Conservation (phyloP, 2,888 invertebrate genomes). For the Dicyrtoma fusca region DNA sequence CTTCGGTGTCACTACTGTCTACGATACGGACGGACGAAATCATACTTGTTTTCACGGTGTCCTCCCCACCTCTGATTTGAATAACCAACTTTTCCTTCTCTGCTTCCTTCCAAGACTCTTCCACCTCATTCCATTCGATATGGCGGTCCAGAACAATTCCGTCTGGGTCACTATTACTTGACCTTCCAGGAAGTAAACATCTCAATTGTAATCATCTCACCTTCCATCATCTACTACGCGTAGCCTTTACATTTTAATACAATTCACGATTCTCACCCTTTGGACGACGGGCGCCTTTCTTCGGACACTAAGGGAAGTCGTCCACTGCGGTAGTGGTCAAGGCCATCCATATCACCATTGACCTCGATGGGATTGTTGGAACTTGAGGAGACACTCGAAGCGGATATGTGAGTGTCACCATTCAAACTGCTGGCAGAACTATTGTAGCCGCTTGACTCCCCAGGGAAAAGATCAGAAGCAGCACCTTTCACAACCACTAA, state of each 20-base stretch:
- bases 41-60: conserved; percentile 23
- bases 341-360: conserved; percentile 19
- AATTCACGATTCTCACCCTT: conserved; percentile 4
- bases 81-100: conserved; percentile 58
- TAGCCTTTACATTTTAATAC: too few relatives aligned
- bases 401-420: conserved; percentile 63
- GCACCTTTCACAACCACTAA: conserved; percentile 76
- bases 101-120: conserved; percentile 65
- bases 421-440: conserved; percentile 82
- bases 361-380: conserved; percentile 25
- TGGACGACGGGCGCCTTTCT: conserved; percentile 23
- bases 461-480: conserved; percentile 77
- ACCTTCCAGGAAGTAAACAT: not conserved
- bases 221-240: too few relatives aligned
- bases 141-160: conserved; percentile 58
- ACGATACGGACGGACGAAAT: not conserved
- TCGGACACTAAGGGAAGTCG: conserved; percentile 26
- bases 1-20: conserved; percentile 44
- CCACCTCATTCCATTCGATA: conserved; percentile 68
- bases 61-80: conserved; percentile 52
- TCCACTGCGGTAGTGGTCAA: conserved; percentile 1
- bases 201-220: too few relatives aligned
- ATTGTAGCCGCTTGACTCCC: conserved; percentile 81
- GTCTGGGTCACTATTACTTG: conserved; percentile 30
- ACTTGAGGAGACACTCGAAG: conserved; percentile 26